A percentile compares a stretch with the other conserved stretches of the same genome.
phyloP scores from a whole-genome alignment of 1,140 invertebrate species.

The Nasonia vitripennis region DNA sequence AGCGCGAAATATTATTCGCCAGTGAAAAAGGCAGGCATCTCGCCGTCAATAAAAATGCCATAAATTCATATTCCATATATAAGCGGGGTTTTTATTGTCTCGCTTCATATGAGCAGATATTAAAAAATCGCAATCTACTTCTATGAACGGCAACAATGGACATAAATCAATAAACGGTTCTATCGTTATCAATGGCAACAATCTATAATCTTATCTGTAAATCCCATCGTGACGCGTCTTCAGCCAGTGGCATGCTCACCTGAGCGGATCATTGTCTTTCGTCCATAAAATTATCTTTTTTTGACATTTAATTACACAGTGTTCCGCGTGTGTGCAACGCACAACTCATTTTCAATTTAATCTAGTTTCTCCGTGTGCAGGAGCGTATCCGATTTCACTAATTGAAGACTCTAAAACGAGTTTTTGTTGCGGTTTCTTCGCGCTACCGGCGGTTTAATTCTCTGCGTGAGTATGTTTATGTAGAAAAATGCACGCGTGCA shows the following conservation, averaged over 20 bases:
- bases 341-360: slow-evolving; percentile 30
- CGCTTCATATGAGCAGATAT: too few species aligned
- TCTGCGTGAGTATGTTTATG: background rate
- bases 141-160: too few species aligned
- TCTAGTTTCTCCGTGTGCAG: slow-evolving; percentile 36
- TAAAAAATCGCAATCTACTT: too few species aligned
- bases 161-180: too few species aligned
- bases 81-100: too few species aligned
- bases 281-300: background rate
- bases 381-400: slow-evolving; percentile 45
- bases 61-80: too few species aligned
- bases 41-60: too few species aligned
- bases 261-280: background rate
- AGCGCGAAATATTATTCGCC: background rate
- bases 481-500: too few species aligned
- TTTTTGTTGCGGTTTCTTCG: slow-evolving; percentile 22
- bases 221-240: too few species aligned
- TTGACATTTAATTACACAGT: slow-evolving; percentile 24
- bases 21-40: too few species aligned
- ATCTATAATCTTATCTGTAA: too few species aligned
- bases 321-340: background rate
- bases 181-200: too few species aligned
- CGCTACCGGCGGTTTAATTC: background rate
- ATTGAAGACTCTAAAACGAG: slow-evolving; percentile 34
- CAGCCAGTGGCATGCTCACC: background rate